Conservation (phyloP, 2,888 invertebrate genomes). For the Holacanthella duospinosa region DNA sequence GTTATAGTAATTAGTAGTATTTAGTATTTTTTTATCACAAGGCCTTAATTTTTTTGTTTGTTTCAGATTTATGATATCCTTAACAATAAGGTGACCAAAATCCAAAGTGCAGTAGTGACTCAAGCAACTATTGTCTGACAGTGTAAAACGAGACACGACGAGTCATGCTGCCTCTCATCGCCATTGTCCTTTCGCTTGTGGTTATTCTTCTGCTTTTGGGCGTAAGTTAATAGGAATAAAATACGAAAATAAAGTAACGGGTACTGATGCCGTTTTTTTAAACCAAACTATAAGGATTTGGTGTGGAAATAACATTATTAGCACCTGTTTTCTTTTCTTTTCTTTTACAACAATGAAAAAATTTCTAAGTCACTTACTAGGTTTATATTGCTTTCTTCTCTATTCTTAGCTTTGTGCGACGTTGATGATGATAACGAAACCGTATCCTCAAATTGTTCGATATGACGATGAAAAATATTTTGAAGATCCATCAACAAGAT, state of each 20-base stretch:
- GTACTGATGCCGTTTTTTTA: too few species aligned
- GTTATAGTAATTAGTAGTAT: too few species aligned
- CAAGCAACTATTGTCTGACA: too few species aligned
- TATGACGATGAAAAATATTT: conserved; percentile 66
- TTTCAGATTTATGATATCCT: too few species aligned
- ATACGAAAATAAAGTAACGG: neutral
- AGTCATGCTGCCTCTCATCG: neutral
- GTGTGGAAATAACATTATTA: too few species aligned
- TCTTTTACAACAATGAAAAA: neutral
- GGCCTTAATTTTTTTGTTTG: too few species aligned
- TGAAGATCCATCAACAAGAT: conserved; percentile 51
- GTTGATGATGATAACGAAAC: conserved; percentile 52
- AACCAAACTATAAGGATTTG: too few species aligned
- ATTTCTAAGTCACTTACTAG: too few species aligned
- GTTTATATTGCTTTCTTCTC: conserved; percentile 8
- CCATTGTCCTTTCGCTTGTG: neutral
- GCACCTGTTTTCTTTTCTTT: neutral
- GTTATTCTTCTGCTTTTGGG: neutral
- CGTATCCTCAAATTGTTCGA: conserved; percentile 57
- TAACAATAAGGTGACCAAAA: too few species aligned
- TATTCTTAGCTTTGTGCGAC: conserved; percentile 51
- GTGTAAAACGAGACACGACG: too few species aligned
- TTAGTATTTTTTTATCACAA: too few species aligned
- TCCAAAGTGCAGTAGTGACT: too few species aligned
- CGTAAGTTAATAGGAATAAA: neutral